Percentiles rank a stretch among this genome's conserved stretches.
Evolutionary conservation across 2,113 vertebrate species (phyloP).

Genomic region (Phrynosoma platyrhinos): DNA sequence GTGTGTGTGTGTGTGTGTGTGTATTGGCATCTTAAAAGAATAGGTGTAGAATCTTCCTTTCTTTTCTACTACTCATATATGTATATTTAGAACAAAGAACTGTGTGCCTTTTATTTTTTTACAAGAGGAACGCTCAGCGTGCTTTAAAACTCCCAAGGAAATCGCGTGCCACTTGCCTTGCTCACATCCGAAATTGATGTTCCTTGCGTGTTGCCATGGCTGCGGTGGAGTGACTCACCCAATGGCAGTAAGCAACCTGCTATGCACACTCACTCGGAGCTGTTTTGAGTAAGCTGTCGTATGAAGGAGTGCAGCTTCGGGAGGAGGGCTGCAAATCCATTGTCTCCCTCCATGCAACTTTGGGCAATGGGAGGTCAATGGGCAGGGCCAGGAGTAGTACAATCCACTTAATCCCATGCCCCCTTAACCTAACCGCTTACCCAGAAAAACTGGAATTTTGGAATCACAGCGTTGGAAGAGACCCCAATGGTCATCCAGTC

Average conservation of each 20-base stretch:
- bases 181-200: conserved; percentile 61
- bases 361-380: neutral
- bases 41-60: neutral
- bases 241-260: conserved; percentile 61
- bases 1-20: conserved; percentile 10
- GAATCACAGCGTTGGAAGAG: too few relatives aligned
- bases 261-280: conserved; percentile 49
- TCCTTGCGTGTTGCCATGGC: conserved; percentile 73
- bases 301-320: neutral
- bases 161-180: conserved; percentile 53
- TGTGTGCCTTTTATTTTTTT: neutral
- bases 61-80: neutral
- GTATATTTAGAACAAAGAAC: neutral
- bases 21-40: neutral
- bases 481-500: too few relatives aligned
- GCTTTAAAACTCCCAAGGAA: conserved; percentile 42
- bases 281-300: neutral
- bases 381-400: neutral
- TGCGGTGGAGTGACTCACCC: conserved; percentile 72
- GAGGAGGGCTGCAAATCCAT: too few relatives aligned
- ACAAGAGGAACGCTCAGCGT: neutral
- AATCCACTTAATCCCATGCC: too few relatives aligned
- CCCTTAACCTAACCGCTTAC: neutral
- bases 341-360: neutral
- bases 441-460: too few relatives aligned